These are phyloP conservation scores for Smutsia gigantea DNA, from an alignment of 2,797 vertebrate species.

Conservation along the genomic window DNA sequence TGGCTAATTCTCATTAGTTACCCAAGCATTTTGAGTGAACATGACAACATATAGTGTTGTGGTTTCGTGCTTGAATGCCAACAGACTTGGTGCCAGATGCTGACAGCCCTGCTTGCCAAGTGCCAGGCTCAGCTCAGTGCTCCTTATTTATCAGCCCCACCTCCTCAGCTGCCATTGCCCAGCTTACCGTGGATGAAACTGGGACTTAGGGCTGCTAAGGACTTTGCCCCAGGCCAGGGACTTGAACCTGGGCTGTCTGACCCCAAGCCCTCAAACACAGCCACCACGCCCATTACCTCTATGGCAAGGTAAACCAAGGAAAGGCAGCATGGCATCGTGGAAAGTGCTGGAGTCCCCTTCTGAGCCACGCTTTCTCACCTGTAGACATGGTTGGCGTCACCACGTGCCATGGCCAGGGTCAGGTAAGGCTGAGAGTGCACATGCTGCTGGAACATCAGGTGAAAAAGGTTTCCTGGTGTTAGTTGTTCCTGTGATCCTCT, in stretches of 20 bases:
- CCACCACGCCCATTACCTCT: neutral
- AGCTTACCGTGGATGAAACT: neutral
- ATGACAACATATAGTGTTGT: rapidly evolving
- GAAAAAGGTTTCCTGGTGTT: neutral
- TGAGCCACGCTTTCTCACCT: neutral
- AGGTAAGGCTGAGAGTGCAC: rapidly evolving
- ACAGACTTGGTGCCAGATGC: neutral
- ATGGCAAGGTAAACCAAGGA: neutral
- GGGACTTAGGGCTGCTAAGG: neutral
- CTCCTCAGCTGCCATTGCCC: neutral
- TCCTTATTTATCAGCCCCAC: neutral
- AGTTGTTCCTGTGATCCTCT: neutral
- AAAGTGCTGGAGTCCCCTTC: neutral
- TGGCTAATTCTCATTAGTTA: rapidly evolving
- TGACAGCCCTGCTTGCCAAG: rapidly evolving
- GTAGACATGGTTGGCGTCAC: too few species aligned
- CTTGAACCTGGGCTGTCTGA: neutral
- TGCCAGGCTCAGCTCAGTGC: neutral
- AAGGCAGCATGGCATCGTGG: rapidly evolving
- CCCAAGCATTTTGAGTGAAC: rapidly evolving
- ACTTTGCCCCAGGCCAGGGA: neutral
- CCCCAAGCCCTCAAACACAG: neutral
- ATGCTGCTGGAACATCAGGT: rapidly evolving
- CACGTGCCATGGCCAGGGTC: rapidly evolving
- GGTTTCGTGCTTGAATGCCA: too few species aligned